Percentiles rank a stretch among this genome's conserved stretches.
These are phyloP conservation scores for Proctacanthus coquilletti DNA, from an alignment of 1,140 invertebrate species.

Conservation along the genomic window DNA sequence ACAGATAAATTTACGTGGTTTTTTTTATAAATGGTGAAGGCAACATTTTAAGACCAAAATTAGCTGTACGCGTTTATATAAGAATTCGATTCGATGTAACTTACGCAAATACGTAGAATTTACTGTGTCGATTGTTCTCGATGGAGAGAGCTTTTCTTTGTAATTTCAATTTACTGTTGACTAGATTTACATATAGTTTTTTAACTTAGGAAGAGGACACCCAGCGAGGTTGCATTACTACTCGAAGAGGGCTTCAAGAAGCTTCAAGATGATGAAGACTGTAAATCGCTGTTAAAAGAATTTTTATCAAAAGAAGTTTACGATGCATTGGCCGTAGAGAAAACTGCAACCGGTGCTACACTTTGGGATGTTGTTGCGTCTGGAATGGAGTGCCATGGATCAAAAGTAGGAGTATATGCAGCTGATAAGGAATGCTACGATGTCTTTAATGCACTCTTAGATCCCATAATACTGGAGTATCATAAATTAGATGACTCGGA, in stretches of 20 bases:
- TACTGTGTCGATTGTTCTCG: too few species aligned
- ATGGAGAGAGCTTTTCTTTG: too few species aligned
- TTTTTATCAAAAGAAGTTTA: conserved; percentile 47
- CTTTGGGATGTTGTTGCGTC: conserved; percentile 52
- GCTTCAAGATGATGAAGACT: conserved; percentile 37
- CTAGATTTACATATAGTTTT: too few species aligned
- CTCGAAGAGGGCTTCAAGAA: conserved; percentile 43
- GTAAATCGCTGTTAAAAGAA: conserved; percentile 54
- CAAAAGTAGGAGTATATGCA: conserved; percentile 53
- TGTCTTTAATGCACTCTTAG: conserved; percentile 50
- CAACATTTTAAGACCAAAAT: too few species aligned
- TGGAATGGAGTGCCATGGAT: conserved; percentile 45
- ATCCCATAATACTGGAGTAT: conserved; percentile 64
- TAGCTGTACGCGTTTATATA: too few species aligned
- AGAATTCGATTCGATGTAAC: too few species aligned
- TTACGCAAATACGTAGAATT: too few species aligned
- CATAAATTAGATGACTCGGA: conserved; percentile 45
- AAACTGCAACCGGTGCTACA: conserved; percentile 36
- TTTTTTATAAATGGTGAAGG: too few species aligned
- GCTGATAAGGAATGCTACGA: conserved; percentile 55
- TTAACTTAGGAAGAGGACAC: conserved; percentile 20
- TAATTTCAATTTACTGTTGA: too few species aligned
- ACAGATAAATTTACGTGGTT: too few species aligned
- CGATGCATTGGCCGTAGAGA: conserved; percentile 43
- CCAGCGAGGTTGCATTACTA: conserved; percentile 21